Base-by-base conservation (phyloP, 2,888 invertebrate genomes). In the Ormyrus pomaceus region DNA sequence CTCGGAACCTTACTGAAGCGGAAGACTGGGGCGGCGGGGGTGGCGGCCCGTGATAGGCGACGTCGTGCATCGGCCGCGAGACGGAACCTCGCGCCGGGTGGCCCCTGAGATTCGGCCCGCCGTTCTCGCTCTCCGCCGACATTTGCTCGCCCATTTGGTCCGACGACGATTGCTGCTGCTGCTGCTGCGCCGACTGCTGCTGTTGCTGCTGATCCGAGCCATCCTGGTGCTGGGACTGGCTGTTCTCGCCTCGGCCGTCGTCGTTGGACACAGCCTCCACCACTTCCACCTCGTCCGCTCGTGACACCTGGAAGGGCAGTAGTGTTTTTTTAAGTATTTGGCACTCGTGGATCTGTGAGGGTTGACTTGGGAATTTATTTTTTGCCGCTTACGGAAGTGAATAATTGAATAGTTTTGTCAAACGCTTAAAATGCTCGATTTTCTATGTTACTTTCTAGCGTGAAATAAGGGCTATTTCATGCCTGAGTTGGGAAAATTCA, bases 31-130 rank as follows among this genome's bases (percentile, higher is more conserved):
- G 93, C 0, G 94, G 94, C 0, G 95, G 95, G 79, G 94, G 94
- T 69, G 95, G 93, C 6, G 94, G 96, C 13, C 95, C 96, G 85
- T 95, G 94, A 87, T 95, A 96, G 0, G 93, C 93, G n/a, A 94
- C 93, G 82, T 93, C 92, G 58, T 92, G 92, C 89, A 34, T 34
- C 34, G 34, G 34, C 46, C 79, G 34, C 34, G 34, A 34, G 34
- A 34, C 34, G 34, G 34, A 76, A 11, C 89, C 87, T 34, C 34
- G 34, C 34, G 34, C 34, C 55, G 69, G 64, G 84, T 89, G 89
- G 72, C 88, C 90, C 64, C 88, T 89, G 73, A 88, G 86, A 82
- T 88, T 90, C 84, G 87, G 92, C 90, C 66, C 61, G 5, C 34
- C 13, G 53, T 5, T n/a, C 5, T 77, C 72, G 51, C 55, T 72